Evolutionary conservation across 2,113 vertebrate genomes (phyloP), one percentile per base, ranked within the genome.

Genomic region (Rhinichthys klamathensis): DNA sequence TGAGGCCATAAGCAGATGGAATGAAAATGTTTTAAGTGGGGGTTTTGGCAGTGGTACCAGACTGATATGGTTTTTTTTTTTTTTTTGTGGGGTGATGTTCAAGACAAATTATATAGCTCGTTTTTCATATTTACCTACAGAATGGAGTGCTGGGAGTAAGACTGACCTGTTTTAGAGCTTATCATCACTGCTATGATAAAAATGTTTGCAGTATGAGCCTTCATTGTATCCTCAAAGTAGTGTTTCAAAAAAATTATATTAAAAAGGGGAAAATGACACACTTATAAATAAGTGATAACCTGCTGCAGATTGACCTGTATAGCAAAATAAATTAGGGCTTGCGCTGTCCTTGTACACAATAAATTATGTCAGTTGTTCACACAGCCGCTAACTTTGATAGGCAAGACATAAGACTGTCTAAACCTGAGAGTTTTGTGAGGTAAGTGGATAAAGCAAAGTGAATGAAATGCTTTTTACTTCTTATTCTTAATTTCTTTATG

Each of bases 1-100:
- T 51, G 41, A 81, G 44, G 27, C 79, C 41, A 81, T 46, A 81
- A 81, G 61, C 79, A 81, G 79, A 81, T 81, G 79, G 79, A 67
- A 51, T 67, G 16, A 67, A 67, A 81, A 81, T 67, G 79, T 81
- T 80, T 65, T 63, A 65, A 80, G 58, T 80, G 60, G 79, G 27
- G 77, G 27, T 27, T 35, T 81, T 81, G 79, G 79, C 61, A 69
- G 44, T 2, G 3, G 1, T 69, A 23, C 79, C 61, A 23, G 61
- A 23, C 27, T 69, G 61, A 67, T 69, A 46, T 67, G 60, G 61
- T 44, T n/a, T n/a, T n/a, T n/a, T n/a, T 38, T 38, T 30, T 6
- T 0, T 30, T 30, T 6, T 30, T 63, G 10, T 65, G 3, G 38
- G 1, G 21, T 76, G 32, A 75, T 30, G 12, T 32, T 51, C 46